phyloP scores from a whole-genome alignment of 2,888 invertebrate genomes.

The Volucella bombylans region DNA sequence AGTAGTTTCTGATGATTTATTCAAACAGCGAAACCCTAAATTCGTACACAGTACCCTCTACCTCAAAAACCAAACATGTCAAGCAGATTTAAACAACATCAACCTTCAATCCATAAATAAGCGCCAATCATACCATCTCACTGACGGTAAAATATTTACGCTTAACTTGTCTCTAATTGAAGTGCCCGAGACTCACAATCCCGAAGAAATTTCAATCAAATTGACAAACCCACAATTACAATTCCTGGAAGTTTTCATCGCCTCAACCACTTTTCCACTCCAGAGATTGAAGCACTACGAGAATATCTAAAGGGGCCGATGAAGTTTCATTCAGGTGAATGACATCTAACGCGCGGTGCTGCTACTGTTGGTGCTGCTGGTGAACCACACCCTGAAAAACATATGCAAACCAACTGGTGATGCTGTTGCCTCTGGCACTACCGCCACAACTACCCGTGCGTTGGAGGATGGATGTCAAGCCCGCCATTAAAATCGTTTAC shows the following conservation, averaged over 20 bases:
- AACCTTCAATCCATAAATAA: background rate
- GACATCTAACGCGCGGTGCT: slow-evolving; percentile 58
- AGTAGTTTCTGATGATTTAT: no score
- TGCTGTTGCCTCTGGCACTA: background rate
- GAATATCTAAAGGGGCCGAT: background rate
- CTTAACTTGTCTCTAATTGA: slow-evolving; percentile 1
- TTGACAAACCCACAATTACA: slow-evolving; percentile 30
- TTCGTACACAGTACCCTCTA: no score
- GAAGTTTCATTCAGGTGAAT: slow-evolving; percentile 63
- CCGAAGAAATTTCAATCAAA: slow-evolving; percentile 42
- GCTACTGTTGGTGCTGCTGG: slow-evolving; percentile 4
- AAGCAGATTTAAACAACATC: background rate
- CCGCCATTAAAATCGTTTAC: slow-evolving; percentile 45
- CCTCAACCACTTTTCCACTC: background rate
- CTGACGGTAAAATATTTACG: slow-evolving; percentile 26
- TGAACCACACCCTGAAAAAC: slow-evolving; percentile 70
- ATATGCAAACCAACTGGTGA: slow-evolving; percentile 55
- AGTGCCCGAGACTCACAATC: slow-evolving; percentile 3
- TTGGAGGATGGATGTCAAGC: slow-evolving; percentile 42
- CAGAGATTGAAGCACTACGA: background rate
- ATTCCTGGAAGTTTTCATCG: slow-evolving; percentile 1
- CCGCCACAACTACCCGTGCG: no score
- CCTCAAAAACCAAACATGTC: no score
- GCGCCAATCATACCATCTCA: background rate
- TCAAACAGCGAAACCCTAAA: no score